These are phyloP conservation scores for Amblyornis subalaris DNA, from an alignment of 2,113 vertebrate genomes.

Conservation along the genomic window DNA sequence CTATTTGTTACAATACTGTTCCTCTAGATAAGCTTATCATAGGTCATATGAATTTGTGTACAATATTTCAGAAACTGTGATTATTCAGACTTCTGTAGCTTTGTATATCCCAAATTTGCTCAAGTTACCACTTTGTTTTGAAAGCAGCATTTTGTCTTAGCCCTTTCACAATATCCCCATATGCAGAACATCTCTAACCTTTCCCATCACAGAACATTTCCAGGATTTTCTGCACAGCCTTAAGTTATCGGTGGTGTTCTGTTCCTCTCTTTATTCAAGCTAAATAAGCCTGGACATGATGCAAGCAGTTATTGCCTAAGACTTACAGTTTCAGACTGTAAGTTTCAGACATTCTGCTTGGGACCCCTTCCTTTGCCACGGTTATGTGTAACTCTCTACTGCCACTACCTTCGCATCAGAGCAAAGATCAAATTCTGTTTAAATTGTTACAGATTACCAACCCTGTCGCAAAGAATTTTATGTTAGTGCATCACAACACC, in stretches of 20 bases:
- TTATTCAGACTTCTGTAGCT: neutral
- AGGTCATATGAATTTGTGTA: neutral
- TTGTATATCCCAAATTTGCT: neutral
- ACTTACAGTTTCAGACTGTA: neutral
- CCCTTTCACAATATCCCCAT: neutral
- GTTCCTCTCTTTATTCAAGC: neutral
- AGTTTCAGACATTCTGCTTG: neutral
- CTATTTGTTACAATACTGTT: neutral
- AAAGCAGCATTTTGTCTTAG: neutral
- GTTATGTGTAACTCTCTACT: neutral
- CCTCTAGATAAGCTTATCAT: neutral
- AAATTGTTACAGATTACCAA: neutral
- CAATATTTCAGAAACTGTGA: neutral
- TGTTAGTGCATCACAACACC: neutral
- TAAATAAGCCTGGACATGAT: neutral
- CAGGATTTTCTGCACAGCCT: neutral
- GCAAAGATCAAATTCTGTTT: neutral
- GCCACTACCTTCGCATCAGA: accelerated
- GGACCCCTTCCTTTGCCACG: neutral
- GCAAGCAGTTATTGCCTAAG: neutral
- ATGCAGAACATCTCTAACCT: neutral
- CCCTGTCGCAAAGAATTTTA: neutral
- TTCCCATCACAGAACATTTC: neutral
- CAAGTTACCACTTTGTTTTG: neutral
- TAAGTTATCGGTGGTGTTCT: neutral